Conservation (phyloP, 2,797 vertebrate species). For the Onychomys arenicola region DNA sequence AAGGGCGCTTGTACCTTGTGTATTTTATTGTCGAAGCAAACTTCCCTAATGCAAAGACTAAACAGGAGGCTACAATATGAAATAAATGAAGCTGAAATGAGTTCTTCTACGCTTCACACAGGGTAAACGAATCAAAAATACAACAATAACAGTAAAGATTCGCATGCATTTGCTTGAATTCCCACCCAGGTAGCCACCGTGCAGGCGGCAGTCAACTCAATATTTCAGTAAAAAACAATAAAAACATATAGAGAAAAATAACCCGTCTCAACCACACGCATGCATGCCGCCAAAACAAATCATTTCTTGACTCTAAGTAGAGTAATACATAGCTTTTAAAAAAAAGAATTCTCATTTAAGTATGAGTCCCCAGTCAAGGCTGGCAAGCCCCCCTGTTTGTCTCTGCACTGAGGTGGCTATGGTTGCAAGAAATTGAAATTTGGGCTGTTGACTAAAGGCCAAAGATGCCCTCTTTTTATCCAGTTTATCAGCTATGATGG, state of each 20-base stretch:
- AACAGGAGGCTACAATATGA: neutral
- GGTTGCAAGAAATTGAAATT: neutral
- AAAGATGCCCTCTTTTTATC: too few relatives aligned
- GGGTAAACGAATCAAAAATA: neutral
- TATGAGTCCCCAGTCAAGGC: neutral
- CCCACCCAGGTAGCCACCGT: neutral
- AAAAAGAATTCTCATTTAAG: neutral
- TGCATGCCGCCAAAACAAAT: neutral
- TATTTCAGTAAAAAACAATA: conserved; percentile 55
- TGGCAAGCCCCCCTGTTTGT: neutral
- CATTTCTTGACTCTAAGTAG: neutral
- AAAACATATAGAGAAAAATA: neutral
- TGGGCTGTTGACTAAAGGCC: neutral
- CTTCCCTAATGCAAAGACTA: neutral
- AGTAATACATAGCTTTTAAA: neutral
- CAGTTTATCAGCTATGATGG: neutral
- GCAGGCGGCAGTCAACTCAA: neutral
- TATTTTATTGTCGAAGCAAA: neutral
- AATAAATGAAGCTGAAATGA: neutral
- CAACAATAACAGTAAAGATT: neutral
- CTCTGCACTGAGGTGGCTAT: neutral
- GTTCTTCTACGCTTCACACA: neutral
- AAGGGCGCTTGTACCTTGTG: fast-evolving
- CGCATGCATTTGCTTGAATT: neutral
- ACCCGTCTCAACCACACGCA: neutral